Evolutionary conservation across 2,797 vertebrate genomes (phyloP).

Genomic region (Pipistrellus kuhlii): DNA sequence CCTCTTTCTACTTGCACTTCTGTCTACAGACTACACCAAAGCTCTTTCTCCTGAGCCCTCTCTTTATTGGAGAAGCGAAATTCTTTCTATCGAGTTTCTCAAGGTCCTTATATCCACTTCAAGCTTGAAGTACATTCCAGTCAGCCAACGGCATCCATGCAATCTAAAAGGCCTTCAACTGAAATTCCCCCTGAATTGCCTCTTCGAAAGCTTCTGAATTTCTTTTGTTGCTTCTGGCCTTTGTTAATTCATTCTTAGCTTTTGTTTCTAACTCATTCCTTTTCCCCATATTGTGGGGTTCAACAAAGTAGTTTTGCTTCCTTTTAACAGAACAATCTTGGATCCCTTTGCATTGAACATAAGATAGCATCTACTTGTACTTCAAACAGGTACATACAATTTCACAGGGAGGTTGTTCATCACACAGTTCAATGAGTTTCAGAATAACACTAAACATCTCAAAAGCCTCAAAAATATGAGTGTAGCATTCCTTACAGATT

Average conservation of each 20-base stretch:
- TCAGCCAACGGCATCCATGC: not conserved
- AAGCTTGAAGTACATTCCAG: conserved; percentile 54
- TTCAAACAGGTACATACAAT: conserved; percentile 27
- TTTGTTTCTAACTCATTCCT: conserved; percentile 47
- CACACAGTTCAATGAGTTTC: conserved; percentile 25
- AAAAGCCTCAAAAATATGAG: conserved; percentile 60
- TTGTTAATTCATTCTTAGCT: conserved; percentile 33
- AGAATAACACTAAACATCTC: conserved; percentile 46
- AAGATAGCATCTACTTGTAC: conserved; percentile 18
- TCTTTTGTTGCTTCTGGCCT: conserved; percentile 59
- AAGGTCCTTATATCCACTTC: conserved; percentile 53
- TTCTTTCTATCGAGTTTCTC: conserved; percentile 46
- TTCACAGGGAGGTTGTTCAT: conserved; percentile 23
- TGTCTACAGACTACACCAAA: conserved; percentile 45
- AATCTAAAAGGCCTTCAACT: conserved; percentile 17
- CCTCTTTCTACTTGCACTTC: not conserved
- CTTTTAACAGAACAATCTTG: conserved; percentile 18
- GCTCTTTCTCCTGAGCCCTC: not conserved
- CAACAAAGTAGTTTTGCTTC: conserved; percentile 4
- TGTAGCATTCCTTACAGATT: conserved; percentile 60
- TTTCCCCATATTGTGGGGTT: not conserved
- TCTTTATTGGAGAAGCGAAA: conserved; percentile 45
- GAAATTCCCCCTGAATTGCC: conserved; percentile 51
- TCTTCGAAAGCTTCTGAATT: conserved; percentile 50
- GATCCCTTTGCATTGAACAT: not conserved